Base-by-base conservation (phyloP, 2,888 invertebrate genomes). In the Leistus spinibarbis region DNA sequence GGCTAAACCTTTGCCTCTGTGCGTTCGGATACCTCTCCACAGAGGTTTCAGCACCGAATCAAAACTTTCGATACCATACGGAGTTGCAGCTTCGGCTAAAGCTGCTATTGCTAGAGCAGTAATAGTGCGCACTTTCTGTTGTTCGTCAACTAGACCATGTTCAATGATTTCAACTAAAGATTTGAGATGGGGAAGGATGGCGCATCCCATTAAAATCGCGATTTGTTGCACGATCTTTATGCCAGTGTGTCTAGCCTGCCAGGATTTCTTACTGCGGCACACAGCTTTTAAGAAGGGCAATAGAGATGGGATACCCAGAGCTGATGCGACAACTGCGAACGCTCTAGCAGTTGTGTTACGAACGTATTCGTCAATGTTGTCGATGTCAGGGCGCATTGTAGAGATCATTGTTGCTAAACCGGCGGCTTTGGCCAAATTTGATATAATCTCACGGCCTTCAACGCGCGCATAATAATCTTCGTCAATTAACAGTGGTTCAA, bases 201-300 rank as follows among this genome's bases (percentile, higher is more conserved):
- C 99, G 84, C 99, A 99, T 5, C 99, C 99, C 98, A 99, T 99
- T 24, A 99, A 88, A 83, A 99, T 99, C 63, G 99, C 98, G 80
- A 99, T 99, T 88, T 99, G 99, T 85, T 99, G 99, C 0, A 99
- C 99, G 83, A 99, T 99, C 88, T 99, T 99, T 77, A 99, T 99
- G 83, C 99, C 99, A 3, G 98, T 99, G 85, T 99, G 99, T 16
- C 94, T 88, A 2, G 94, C 99, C 87, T 99, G 99, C 99, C 99
- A 99, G 0, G 98, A 98, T 85, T 99, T 99, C 88, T 99, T 99
- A 79, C 98, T 98, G 80, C 97, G 93, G 85, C 99, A 99, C 2
- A 99, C 99, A 69, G 99, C 99, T 86, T 99, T 99, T 80, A 99
- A 90, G 86, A 99, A 99, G 0, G 99, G 99, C 79, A 99, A 86